Conservation (phyloP, 2,113 vertebrate genomes). For the Bufo gargarizans region DNA sequence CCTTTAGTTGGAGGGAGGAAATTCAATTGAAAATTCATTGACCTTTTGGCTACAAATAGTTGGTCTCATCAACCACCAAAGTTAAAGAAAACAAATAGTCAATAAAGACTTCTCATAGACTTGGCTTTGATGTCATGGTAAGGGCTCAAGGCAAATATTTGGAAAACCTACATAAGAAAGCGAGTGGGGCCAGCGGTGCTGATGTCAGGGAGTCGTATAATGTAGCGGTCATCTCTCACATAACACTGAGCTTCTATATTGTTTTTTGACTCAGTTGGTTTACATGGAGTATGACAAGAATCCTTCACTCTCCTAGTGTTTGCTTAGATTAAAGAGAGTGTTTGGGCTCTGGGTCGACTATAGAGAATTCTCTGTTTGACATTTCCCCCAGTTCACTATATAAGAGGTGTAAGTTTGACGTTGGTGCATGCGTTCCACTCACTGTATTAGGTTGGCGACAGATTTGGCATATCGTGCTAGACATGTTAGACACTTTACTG, state of each 20-base stretch:
- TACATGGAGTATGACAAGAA: neutral
- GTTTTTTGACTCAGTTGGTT: conserved; percentile 18
- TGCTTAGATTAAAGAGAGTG: conserved; percentile 9
- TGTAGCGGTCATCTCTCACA: neutral
- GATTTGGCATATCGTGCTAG: neutral
- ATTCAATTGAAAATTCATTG: conserved; percentile 51
- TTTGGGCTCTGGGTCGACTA: neutral
- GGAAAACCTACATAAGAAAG: conserved; percentile 44
- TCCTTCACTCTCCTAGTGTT: neutral
- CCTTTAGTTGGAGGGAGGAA: conserved; percentile 36
- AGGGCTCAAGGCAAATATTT: conserved; percentile 48
- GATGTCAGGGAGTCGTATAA: neutral
- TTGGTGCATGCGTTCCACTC: neutral
- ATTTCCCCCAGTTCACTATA: neutral
- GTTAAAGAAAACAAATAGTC: conserved; percentile 51
- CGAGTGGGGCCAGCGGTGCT: conserved; percentile 1
- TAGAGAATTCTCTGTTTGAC: conserved; percentile 10
- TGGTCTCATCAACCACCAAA: conserved; percentile 36
- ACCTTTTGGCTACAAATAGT: conserved; percentile 42
- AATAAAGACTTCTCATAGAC: conserved; percentile 33
- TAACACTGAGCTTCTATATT: conserved; percentile 29
- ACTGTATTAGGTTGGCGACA: neutral
- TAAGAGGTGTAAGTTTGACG: neutral
- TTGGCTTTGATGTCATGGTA: conserved; percentile 47
- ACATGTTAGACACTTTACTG: too few species aligned